Evolutionary conservation across 2,888 invertebrate genomes (phyloP), one percentile per base, ranked within the genome.

Genomic region (Amphimallon solstitiale): DNA sequence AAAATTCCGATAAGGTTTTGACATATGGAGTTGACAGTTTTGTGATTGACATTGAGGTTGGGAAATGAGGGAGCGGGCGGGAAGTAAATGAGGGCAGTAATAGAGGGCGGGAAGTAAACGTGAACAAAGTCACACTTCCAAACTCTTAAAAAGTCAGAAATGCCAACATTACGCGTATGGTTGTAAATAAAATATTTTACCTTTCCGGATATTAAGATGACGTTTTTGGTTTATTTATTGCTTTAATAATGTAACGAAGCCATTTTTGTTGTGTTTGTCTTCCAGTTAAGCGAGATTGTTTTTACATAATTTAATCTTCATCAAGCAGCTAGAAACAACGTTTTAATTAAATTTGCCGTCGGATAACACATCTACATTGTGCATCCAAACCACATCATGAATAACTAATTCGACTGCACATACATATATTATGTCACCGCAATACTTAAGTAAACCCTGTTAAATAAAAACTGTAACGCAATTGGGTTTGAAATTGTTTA

Each of bases 401-500:
- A 59, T 59, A 43, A n/a, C n/a, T n/a, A n/a, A n/a, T n/a, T n/a
- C n/a, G 43, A 59, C 34, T 59, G 38, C 43, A 5, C 7, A 5
- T 23, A 5, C 2, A 7, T 29, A 15, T 51, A 17, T 17, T 43
- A n/a, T 45, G 10, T 14, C 45, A 43, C 5, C 43, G 2, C 14
- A 43, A 29, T 21, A 45, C 7, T 19, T n/a, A 3, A 3, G 7
- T 29, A 29, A 5, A 29, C 5, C 7, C 9, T 29, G 5, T 29
- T 5, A 29, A 29, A 5, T 5, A 29, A 5, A n/a, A n/a, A n/a
- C n/a, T 29, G 5, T 5, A 40, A 21, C 37, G 61, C 19, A 34
- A 61, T 48, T 48, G 61, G 49, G n/a, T 23, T 37, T 21, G 37
- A 37, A 45, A 35, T 21, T 37, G 45, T 64, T 64, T 64, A 65